Evolutionary conservation across 2,888 invertebrate genomes (phyloP).

Genomic region (Xestoiulus laeticollis): DNA sequence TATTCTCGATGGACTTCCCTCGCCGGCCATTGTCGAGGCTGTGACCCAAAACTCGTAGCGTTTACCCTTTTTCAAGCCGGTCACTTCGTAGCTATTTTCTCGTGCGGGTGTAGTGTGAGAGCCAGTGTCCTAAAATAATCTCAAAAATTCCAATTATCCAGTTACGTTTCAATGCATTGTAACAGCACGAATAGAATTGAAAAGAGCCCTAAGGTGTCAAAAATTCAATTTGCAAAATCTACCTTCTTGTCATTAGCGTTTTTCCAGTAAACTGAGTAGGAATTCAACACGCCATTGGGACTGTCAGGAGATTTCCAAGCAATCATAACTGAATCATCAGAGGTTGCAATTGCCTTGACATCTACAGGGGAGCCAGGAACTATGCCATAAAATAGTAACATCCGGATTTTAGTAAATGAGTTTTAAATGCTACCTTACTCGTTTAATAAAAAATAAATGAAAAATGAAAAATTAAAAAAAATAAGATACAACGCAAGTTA

Average conservation of each 20-base stretch:
- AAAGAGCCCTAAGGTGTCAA: too few relatives aligned
- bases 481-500: not conserved
- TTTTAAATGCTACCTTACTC: too few relatives aligned
- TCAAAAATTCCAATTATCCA: slow-evolving; percentile 48
- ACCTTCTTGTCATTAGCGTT: slow-evolving; percentile 61
- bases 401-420: too few relatives aligned
- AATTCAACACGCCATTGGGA: slow-evolving; percentile 91
- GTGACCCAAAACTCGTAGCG: slow-evolving; percentile 63
- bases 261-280: slow-evolving; percentile 87
- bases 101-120: slow-evolving; percentile 18
- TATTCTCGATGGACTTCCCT: slow-evolving; percentile 62
- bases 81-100: slow-evolving; percentile 57
- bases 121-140: not conserved
- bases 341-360: slow-evolving; percentile 92
- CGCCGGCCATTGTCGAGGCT: slow-evolving; percentile 63
- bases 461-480: too few relatives aligned
- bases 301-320: slow-evolving; percentile 94
- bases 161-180: too few relatives aligned
- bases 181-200: too few relatives aligned
- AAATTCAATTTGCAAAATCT: slow-evolving; percentile 65
- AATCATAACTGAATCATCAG: slow-evolving; percentile 87
- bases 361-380: slow-evolving; percentile 93
- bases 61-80: slow-evolving; percentile 60
- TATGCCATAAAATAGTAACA: slow-evolving; percentile 64
- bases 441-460: too few relatives aligned